Evolutionary conservation across 2,113 vertebrate genomes (phyloP).

Genomic region (Pampusana beccarii): DNA sequence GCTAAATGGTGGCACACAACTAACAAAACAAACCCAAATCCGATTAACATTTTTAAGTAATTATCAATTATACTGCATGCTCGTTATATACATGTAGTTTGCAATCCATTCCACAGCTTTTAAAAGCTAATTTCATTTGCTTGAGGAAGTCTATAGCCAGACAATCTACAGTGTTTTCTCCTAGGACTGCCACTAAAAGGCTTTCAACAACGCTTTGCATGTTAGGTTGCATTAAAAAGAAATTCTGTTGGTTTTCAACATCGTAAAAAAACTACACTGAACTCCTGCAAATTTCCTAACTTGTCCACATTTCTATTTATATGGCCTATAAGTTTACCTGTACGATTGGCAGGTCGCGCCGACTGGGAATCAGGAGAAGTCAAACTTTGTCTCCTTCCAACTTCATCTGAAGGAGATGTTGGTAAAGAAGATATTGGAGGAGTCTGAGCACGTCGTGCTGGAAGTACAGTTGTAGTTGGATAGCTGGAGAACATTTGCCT

Average conservation of each 20-base stretch:
- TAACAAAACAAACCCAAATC: background rate
- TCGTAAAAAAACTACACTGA: background rate
- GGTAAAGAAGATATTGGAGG: conserved; percentile 94
- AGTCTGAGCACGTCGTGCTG: conserved; percentile 92
- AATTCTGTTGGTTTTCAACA: background rate
- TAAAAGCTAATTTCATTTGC: background rate
- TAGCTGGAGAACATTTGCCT: conserved; percentile 99
- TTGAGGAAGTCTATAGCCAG: background rate
- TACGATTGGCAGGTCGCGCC: conserved; percentile 84
- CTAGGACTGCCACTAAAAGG: background rate
- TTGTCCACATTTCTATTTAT: background rate
- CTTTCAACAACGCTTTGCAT: background rate
- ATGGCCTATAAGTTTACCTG: conserved; percentile 68
- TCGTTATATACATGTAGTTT: background rate
- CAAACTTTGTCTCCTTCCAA: conserved; percentile 92
- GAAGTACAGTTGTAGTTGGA: conserved; percentile 90
- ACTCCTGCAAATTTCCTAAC: too few relatives aligned
- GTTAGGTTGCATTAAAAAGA: background rate
- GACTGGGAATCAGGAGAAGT: conserved; percentile 96
- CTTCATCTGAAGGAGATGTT: conserved; percentile 94
- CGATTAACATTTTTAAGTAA: background rate
- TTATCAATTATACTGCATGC: background rate
- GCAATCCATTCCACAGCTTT: background rate
- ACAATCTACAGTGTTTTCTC: background rate
- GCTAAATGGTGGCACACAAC: background rate